Percentiles rank a stretch among this genome's conserved stretches.
These are phyloP conservation scores for Pardalotus punctatus DNA, from an alignment of 2,113 vertebrate species.

Conservation along the genomic window DNA sequence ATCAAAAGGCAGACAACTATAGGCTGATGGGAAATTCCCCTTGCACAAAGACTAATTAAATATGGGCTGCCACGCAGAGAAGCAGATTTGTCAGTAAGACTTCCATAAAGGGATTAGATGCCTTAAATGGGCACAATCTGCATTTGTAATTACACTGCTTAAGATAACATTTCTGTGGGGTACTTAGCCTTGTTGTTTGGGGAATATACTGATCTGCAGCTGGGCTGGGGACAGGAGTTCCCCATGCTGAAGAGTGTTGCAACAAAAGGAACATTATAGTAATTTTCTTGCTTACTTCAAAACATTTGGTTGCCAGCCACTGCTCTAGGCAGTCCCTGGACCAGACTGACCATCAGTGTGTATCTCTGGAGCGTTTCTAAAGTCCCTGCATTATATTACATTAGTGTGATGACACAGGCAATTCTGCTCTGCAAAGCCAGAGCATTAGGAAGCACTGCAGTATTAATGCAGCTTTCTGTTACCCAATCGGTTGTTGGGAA, in stretches of 20 bases:
- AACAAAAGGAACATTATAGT: neutral
- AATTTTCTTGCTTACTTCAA: neutral
- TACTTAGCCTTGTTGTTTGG: neutral
- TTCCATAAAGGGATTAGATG: constrained; percentile 3
- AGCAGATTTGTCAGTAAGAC: neutral
- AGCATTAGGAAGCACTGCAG: neutral
- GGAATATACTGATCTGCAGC: neutral
- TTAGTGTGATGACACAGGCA: accelerated
- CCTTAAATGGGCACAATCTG: neutral
- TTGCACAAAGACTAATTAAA: constrained; percentile 11
- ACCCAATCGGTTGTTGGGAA: neutral
- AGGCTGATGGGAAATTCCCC: neutral
- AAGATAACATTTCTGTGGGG: neutral
- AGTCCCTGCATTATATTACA: neutral
- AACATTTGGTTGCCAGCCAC: neutral
- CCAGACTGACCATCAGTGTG: neutral
- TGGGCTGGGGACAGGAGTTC: neutral
- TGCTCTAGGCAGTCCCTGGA: neutral
- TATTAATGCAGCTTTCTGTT: neutral
- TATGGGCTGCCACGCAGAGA: neutral
- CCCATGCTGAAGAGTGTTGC: neutral
- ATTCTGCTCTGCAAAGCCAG: neutral
- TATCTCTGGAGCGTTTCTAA: neutral
- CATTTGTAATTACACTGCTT: constrained; percentile 17
- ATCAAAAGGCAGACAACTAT: neutral